Conservation (phyloP, 1,140 invertebrate species). For the Zaprionus camerounensis region DNA sequence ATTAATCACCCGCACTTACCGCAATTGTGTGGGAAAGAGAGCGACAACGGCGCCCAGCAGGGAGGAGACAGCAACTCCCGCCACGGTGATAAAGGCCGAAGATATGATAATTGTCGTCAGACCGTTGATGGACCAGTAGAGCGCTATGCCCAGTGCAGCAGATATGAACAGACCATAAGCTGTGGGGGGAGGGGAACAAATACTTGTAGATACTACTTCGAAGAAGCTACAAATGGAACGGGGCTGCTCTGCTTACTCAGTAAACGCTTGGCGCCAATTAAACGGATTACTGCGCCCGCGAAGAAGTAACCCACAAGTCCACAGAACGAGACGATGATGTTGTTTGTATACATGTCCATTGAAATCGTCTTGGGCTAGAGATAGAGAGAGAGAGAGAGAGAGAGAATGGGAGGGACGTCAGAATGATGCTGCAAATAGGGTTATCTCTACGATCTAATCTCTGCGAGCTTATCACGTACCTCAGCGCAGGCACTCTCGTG, state of each 20-base stretch:
- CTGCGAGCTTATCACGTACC: conserved; percentile 35
- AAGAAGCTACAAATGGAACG: not conserved
- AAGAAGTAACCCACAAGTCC: conserved; percentile 85
- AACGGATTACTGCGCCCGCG: conserved; percentile 84
- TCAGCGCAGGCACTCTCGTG: conserved; percentile 52
- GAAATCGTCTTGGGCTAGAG: conserved; percentile 71
- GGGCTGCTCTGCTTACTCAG: conserved; percentile 63
- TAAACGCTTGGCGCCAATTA: conserved; percentile 85
- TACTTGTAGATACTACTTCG: not conserved
- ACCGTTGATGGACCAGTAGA: conserved; percentile 85
- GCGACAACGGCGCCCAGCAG: conserved; percentile 71
- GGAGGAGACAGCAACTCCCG: conserved; percentile 71
- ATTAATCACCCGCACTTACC: conserved; percentile 46
- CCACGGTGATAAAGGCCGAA: conserved; percentile 67
- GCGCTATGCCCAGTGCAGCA: conserved; percentile 72
- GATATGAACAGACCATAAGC: conserved; percentile 83
- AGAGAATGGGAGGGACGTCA: not conserved
- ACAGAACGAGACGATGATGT: conserved; percentile 85
- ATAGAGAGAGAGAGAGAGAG: not conserved
- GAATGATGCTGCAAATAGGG: not conserved
- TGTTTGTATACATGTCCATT: conserved; percentile 86
- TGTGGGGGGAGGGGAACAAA: not conserved
- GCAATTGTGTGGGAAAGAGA: conserved; percentile 77
- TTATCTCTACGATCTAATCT: not conserved
- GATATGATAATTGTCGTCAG: conserved; percentile 69